Percentiles rank a stretch among this genome's conserved stretches.
Conservation (phyloP, 30 jellyfish, hydroid and myxozoan species). For the Pelagia noctiluca region DNA sequence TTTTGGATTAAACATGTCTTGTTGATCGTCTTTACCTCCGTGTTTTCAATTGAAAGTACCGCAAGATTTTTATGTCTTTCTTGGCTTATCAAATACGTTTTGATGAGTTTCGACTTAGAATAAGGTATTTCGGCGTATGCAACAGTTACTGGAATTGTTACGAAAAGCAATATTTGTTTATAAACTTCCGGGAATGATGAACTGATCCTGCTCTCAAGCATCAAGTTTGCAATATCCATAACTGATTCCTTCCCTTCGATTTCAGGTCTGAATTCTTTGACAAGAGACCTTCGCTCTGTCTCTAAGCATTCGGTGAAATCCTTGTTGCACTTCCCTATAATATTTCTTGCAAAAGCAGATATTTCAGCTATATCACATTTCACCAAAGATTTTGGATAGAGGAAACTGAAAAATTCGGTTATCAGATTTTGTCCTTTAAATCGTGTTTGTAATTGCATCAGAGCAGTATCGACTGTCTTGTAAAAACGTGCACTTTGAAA, state of each 20-base stretch:
- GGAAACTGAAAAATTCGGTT: slow-evolving; percentile 8
- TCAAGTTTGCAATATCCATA: slow-evolving; percentile 18
- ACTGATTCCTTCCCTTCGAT: slow-evolving; percentile 12
- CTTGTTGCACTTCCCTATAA: not conserved
- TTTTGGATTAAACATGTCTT: no score
- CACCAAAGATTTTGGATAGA: slow-evolving; percentile 17
- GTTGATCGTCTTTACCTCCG: slow-evolving; percentile 43
- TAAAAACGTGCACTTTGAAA: slow-evolving; percentile 36
- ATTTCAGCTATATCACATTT: not conserved
- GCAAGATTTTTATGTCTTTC: slow-evolving; percentile 30
- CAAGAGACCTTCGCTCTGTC: slow-evolving; percentile 41
- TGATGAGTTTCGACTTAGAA: slow-evolving; percentile 30
- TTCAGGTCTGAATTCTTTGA: slow-evolving; percentile 22
- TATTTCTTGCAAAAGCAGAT: not conserved
- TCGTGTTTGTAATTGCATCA: slow-evolving; percentile 43
- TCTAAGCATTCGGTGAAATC: slow-evolving; percentile 48
- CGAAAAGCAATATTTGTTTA: slow-evolving; percentile 33
- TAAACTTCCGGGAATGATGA: slow-evolving; percentile 36
- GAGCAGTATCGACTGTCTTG: slow-evolving; percentile 29
- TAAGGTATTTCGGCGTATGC: slow-evolving; percentile 46
- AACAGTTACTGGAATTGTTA: slow-evolving; percentile 54
- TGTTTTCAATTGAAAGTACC: slow-evolving; percentile 46
- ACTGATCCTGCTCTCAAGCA: slow-evolving; percentile 53
- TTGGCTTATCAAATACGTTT: slow-evolving; percentile 43
- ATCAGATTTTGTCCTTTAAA: slow-evolving; percentile 40